Evolutionary conservation across 2,888 invertebrate species (phyloP), one percentile per base, ranked within the genome.

Genomic region (Bugula neritina): DNA sequence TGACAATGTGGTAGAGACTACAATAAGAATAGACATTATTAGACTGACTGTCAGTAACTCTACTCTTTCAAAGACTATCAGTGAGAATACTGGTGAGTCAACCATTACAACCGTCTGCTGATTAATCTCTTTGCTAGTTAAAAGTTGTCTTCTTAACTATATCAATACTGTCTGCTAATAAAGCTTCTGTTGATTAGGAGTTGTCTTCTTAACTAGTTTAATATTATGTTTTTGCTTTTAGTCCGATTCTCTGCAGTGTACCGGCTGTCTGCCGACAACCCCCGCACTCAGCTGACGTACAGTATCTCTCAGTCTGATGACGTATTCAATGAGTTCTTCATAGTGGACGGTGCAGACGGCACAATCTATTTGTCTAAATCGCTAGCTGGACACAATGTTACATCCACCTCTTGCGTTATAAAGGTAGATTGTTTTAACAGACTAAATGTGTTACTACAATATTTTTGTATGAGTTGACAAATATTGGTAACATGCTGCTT

Each of bases 1-100:
- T 13, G 63, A 63, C 29, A 63, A 34, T 31, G 63, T 63, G 10
- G 63, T 17, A 13, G 31, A 25, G 5, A n/a, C 31, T 31, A 13
- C 27, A 2, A 13, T 63, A 25, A 63, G 10, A 2, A 63, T 63
- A 25, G 31, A 63, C 31, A 63, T 63, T 10, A 63, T 63, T 10
- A 21, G 63, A n/a, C 63, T 63, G 31, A 29, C 25, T 27, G 31
- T 63, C 10, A 27, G 63, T n/a, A 63, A 63, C 31, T 25, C 63
- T 27, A 63, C 63, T 17, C 31, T 25, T 10, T 63, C 34, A 5
- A 63, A 63, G 34, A 63, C 29, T 25, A 63, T 63, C 31, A 63
- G 63, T 34, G 63, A 63, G 31, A 63, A 63, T 63, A 63, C 63
- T 31, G 63, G 63, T 43, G n/a, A n/a, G n/a, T n/a, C n/a, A n/a